phyloP scores from a whole-genome alignment of 2,797 vertebrate species.

The Anguilla marmorata region DNA sequence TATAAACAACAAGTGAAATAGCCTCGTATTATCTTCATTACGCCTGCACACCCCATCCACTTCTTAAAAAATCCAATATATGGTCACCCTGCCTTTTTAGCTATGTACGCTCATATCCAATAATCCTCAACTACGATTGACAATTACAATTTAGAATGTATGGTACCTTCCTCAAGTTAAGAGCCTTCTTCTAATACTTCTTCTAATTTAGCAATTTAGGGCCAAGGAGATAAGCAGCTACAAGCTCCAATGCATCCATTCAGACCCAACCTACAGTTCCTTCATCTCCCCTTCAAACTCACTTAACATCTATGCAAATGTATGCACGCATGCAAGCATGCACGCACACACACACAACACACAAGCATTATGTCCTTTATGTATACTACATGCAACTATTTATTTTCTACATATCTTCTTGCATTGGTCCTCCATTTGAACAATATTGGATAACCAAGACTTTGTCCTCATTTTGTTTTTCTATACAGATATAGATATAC shows the following conservation, averaged over 20 bases:
- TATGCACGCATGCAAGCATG: no score
- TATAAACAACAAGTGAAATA: no score
- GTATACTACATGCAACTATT: background rate
- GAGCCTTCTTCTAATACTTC: background rate
- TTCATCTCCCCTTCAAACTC: no score
- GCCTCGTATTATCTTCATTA: no score
- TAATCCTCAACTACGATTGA: background rate
- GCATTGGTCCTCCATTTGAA: background rate
- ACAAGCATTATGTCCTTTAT: background rate
- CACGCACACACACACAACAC: no score
- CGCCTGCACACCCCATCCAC: no score
- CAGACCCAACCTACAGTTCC: no score
- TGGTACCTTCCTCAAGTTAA: background rate
- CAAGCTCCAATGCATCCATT: no score
- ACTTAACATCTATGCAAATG: no score
- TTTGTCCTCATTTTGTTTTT: background rate
- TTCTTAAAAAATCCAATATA: no score
- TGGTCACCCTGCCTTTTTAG: background rate
- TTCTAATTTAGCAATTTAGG: background rate
- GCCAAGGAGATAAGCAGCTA: background rate
- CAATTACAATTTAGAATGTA: background rate
- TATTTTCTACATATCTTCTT: background rate
- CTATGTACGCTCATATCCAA: background rate
- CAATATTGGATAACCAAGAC: background rate
- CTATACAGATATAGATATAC: background rate